A percentile compares a stretch with the other conserved stretches of the same genome.
Evolutionary conservation across 2,888 invertebrate genomes (phyloP).

Genomic region (Odontomyia ornata): DNA sequence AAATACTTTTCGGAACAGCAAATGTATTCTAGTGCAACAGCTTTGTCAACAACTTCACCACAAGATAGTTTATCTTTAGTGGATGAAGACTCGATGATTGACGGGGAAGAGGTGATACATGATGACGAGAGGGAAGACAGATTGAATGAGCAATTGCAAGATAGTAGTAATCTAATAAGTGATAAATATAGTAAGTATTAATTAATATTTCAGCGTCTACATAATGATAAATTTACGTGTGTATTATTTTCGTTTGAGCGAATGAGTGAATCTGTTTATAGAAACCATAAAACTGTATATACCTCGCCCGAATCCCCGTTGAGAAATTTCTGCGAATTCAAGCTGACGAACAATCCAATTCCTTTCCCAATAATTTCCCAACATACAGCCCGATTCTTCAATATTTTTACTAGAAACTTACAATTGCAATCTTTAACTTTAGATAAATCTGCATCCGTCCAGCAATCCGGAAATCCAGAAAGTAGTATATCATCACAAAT

Average conservation of each 20-base stretch:
- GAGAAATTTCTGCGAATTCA: too few species aligned
- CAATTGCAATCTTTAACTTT: neutral
- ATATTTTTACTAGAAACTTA: too few species aligned
- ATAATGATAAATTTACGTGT: neutral
- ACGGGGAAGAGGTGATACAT: conserved; percentile 51
- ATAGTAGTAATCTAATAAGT: conserved; percentile 41
- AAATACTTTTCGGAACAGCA: conserved; percentile 54
- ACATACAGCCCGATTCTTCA: too few species aligned
- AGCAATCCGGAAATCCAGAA: conserved; percentile 12
- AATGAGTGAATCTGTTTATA: neutral
- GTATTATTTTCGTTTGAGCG: neutral
- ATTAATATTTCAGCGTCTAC: neutral
- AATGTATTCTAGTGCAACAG: conserved; percentile 55
- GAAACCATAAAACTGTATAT: neutral
- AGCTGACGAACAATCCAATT: too few species aligned
- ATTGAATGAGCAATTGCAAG: conserved; percentile 44
- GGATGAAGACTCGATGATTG: conserved; percentile 55
- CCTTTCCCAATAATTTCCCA: too few species aligned
- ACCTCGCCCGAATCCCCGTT: too few species aligned
- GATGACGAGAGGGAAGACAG: conserved; percentile 49
- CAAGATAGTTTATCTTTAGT: conserved; percentile 56
- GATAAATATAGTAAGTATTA: conserved; percentile 49
- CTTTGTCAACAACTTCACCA: conserved; percentile 55
- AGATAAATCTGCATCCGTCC: conserved; percentile 49
- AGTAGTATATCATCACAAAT: conserved; percentile 29